Base-by-base conservation (phyloP, 1,140 invertebrate species). In the Aleiodes sp. region DNA sequence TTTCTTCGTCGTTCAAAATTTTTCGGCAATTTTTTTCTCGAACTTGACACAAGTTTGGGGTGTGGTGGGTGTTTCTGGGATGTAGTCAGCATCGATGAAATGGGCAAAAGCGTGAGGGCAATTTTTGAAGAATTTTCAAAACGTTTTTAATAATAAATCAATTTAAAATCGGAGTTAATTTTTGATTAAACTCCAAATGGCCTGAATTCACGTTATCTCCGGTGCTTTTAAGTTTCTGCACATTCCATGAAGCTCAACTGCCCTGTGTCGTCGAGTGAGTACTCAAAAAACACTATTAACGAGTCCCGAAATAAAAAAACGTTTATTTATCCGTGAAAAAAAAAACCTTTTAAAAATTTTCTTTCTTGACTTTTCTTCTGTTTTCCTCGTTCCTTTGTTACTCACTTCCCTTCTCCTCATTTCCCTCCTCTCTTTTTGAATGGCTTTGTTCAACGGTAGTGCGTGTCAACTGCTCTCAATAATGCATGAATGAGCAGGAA, bases 201-300 rank as follows among this genome's bases (percentile, higher is more conserved):
- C 46, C 46, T 52, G 46, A 52, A 52, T 52, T 52, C 46, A 43
- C 39, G 19, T 43, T 16, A 24, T 52, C 21, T 21, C 46, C 46
- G 46, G 46, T 21, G 46, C 46, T 52, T 21, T 16, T 9, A 24
- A 24, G 46, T 52, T 21, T 24, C 46, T 52, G 46, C 46, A 52
- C 46, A 10, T 52, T 52, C 46, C 46, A 52, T 52, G 46, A 52
- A 52, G 46, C 46, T 52, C 46, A 52, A 16, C 46, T 52, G 46
- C 21, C 16, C 46, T 52, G 46, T 52, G 19, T 52, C 21, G 46
- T 52, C 46, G 46, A 52, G 46, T 52, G 26, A 52, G 46, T 52
- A 52, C 3, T 24, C 21, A 16, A 52, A 52, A 52, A 52, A 2
- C 16, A 52, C 21, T 16, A 1, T 16, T 16, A 16, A 2, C 46